These are phyloP conservation scores for Otocyon megalotis DNA, from an alignment of 2,113 vertebrate species.

Conservation along the genomic window DNA sequence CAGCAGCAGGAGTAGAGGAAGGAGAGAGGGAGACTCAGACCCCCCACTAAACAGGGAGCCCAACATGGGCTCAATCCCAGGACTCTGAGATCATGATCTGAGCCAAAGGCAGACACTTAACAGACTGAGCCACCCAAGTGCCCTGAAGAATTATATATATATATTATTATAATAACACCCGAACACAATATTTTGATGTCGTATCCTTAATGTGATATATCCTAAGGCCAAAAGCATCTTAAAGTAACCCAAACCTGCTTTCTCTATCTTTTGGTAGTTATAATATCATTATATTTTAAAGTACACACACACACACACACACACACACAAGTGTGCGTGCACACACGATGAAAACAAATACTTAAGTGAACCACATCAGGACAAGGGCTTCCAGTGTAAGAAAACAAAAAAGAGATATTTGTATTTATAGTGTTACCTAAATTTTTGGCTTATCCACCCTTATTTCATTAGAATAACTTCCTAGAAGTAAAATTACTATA, in stretches of 20 bases:
- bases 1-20: too few species aligned
- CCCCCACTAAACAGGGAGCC: too few species aligned
- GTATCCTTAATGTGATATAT: background rate
- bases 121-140: too few species aligned
- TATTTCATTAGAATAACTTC: background rate
- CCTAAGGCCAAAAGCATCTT: background rate
- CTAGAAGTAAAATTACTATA: background rate
- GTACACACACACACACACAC: background rate
- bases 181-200: background rate
- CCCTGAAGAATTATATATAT: too few species aligned
- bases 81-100: too few species aligned
- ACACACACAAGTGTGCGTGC: too few species aligned
- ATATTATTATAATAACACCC: background rate
- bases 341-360: background rate
- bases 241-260: background rate
- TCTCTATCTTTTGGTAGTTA: background rate
- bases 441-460: background rate
- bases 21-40: too few species aligned
- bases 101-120: too few species aligned
- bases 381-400: background rate
- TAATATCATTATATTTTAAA: background rate
- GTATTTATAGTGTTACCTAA: background rate
- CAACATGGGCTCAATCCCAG: too few species aligned
- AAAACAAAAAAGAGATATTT: background rate
- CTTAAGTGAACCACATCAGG: background rate